Evolutionary conservation across 2,888 invertebrate species (phyloP), one percentile per base, ranked within the genome.

Genomic region (Lucinisca nassula): DNA sequence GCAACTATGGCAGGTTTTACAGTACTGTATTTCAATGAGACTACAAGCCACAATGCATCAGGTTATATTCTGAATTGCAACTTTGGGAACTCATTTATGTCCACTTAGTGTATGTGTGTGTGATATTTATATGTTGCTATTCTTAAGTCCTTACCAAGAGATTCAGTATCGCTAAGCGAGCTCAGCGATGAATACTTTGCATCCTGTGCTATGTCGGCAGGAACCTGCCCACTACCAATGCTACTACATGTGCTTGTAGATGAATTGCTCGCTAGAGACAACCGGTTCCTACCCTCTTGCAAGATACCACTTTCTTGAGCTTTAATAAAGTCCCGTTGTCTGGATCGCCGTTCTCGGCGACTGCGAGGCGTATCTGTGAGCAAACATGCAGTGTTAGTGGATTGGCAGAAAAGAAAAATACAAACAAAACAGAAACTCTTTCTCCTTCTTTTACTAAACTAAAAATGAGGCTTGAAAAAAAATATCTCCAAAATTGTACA

Each of bases 301-400:
- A 90, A 73, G 40, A 75, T 81, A 61, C 86, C 90, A 45, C 85
- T 86, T 72, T 94, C 93, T 79, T 94, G 94, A 79, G 94, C 94
- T 90, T 93, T 92, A 83, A 94, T 92, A 79, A 93, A 91, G 49
- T 93, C 91, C 17, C 93, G 89, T 88, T 95, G 95, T 32, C 95
- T 92, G 35, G 92, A 85, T 30, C 94, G 92, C 55, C 95, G 89
- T 27, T 93, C 92, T 61, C 92, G 89, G 49, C 92, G 92, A 76
- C 72, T 91, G 30, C 90, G 85, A n/a, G 83, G 87, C n/a, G 84
- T 79, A 92, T 92, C 92, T 92, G 92, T 86, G 70, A 87, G 91
- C 87, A 72, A 88, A 90, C 90, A 90, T 85, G 88, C 90, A 90
- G 88, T 88, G 88, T 78, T 67, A 51, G 90, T 90, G 88, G 88